phyloP scores from a whole-genome alignment of 1,140 invertebrate species.

The Bombus ignitus region DNA sequence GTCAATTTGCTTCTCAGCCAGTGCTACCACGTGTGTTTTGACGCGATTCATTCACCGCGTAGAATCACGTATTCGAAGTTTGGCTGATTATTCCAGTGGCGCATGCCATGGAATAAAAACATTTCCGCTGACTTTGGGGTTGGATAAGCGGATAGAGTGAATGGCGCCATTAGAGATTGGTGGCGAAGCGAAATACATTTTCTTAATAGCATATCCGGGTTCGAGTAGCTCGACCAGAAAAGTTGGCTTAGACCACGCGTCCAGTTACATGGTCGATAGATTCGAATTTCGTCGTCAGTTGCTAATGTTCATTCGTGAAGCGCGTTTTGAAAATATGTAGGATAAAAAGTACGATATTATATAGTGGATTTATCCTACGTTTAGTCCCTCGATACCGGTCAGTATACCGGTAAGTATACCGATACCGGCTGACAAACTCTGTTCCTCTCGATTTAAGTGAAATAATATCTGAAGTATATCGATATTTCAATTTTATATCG shows the following conservation, averaged over 20 bases:
- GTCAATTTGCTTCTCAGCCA: neutral
- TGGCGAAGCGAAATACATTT: constrained; percentile 20
- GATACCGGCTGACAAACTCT: too few relatives aligned
- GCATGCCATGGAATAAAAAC: neutral
- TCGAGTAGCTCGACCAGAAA: constrained; percentile 10
- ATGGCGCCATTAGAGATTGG: constrained; percentile 22
- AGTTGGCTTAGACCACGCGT: neutral
- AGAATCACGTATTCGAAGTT: too few relatives aligned
- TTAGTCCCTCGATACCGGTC: too few relatives aligned
- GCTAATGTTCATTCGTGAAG: neutral
- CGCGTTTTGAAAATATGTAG: too few relatives aligned
- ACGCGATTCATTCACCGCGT: neutral
- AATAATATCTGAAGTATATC: too few relatives aligned
- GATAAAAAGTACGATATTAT: too few relatives aligned
- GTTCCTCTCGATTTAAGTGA: too few relatives aligned
- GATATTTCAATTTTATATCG: too few relatives aligned
- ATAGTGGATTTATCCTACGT: too few relatives aligned
- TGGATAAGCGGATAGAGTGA: neutral
- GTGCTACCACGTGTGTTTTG: neutral
- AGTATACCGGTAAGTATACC: too few relatives aligned
- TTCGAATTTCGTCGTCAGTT: neutral
- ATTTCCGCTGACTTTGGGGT: neutral
- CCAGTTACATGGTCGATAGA: neutral
- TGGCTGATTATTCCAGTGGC: neutral
- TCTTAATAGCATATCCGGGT: constrained; percentile 8